A percentile compares a stretch with the other conserved stretches of the same genome.
Conservation (phyloP, 2,113 vertebrate genomes). For the Spea multiplicata region DNA sequence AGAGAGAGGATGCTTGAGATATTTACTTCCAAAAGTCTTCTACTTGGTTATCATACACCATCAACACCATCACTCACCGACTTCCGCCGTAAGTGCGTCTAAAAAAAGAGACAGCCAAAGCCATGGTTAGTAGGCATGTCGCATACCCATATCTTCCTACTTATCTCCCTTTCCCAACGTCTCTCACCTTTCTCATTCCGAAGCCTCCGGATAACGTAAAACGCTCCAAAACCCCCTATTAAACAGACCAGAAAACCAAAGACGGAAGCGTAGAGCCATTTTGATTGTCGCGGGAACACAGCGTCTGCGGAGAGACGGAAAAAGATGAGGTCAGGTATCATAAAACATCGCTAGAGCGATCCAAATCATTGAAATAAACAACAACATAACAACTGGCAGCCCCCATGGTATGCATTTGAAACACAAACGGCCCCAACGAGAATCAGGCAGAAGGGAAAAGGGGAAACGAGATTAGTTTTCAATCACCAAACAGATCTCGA, state of each 20-base stretch:
- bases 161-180: neutral
- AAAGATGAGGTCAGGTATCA: too few species aligned
- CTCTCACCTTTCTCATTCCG: constrained; percentile 10
- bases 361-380: too few species aligned
- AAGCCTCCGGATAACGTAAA: neutral
- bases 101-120: neutral
- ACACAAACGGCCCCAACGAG: too few species aligned
- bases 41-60: too few species aligned
- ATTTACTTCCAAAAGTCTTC: too few species aligned
- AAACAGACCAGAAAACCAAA: neutral
- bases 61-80: constrained; percentile 14
- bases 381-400: too few species aligned
- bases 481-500: too few species aligned
- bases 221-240: neutral
- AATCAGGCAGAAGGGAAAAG: too few species aligned
- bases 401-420: too few species aligned
- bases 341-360: too few species aligned
- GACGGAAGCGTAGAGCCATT: constrained; percentile 21
- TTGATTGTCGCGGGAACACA: constrained; percentile 23
- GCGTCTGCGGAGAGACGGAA: constrained; percentile 11
- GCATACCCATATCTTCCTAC: neutral
- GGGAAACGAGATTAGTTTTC: too few species aligned
- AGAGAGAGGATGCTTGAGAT: neutral
- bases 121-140: neutral
- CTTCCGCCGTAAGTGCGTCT: neutral